Conservation (phyloP, 2,113 vertebrate genomes). For the Tautogolabrus adspersus region DNA sequence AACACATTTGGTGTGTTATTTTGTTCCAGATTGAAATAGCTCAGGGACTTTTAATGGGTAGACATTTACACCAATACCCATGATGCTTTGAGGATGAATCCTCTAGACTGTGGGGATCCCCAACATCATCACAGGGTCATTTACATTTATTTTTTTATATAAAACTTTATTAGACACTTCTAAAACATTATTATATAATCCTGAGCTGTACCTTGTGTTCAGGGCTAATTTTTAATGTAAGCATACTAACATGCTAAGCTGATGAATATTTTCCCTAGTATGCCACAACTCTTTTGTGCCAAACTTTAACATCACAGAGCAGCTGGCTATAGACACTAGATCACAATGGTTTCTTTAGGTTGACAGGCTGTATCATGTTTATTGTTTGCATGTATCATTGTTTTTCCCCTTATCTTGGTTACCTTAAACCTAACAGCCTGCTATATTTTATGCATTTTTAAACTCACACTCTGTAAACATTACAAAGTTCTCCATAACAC, state of each 20-base stretch:
- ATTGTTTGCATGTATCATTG: neutral
- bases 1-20: too few species aligned
- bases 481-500: conserved; percentile 17
- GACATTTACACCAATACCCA: neutral
- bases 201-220: too few species aligned
- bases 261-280: neutral
- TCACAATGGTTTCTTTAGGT: neutral
- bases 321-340: neutral
- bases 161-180: too few species aligned
- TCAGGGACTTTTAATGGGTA: neutral
- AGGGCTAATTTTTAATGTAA: neutral
- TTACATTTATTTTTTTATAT: too few species aligned
- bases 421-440: neutral
- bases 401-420: neutral
- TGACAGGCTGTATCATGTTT: neutral
- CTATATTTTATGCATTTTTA: conserved; percentile 13
- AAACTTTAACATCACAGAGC: too few species aligned
- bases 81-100: conserved; percentile 8
- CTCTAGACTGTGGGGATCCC: neutral
- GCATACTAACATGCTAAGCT: neutral
- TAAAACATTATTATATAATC: too few species aligned
- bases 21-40: neutral
- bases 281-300: too few species aligned
- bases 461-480: conserved; percentile 12
- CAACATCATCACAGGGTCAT: neutral